Evolutionary conservation across 2,797 vertebrate species (phyloP), one percentile per base, ranked within the genome.

Genomic region (Decapterus maruadsi): DNA sequence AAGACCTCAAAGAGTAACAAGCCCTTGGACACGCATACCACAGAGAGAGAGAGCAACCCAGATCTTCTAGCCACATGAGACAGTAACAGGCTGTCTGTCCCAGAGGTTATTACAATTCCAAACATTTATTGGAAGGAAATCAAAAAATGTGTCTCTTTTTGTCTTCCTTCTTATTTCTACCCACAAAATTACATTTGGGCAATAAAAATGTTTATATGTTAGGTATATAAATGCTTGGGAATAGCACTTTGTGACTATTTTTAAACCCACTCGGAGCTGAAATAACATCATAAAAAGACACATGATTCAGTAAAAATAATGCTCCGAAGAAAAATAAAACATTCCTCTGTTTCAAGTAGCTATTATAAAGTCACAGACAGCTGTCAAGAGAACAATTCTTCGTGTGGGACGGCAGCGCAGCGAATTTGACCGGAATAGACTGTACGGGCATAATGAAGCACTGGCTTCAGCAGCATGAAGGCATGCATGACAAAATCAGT

Each of bases 101-200:
- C 76, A 85, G 74, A 85, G 83, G 82, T 90, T 86, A 89, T 91
- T 90, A 87, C 88, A 89, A 92, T 88, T 89, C 86, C 84, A 89
- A 90, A 93, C 87, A 92, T 94, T 93, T 93, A 91, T 90, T 94
- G 90, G 88, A 91, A 79, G 90, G 88, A 92, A 94, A 92, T 94
- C 91, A 93, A 92, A 85, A 93, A 89, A 81, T 79, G 59, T 17
- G 60, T 77, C 80, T 85, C 84, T 79, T 87, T 89, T 90, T 89
- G 82, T 93, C 80, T 79, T 80, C 66, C 31, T 57, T 75, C 86
- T 84, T 85, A 80, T 76, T 85, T 64, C 75, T 83, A 58, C 79
- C 86, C 83, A 76, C 90, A 91, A 91, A 93, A 93, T 92, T 90
- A 93, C 87, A 94, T 90, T 85, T 3, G 65, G 81, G 84, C 90